phyloP scores from a whole-genome alignment of 2,113 vertebrate genomes.

The Pituophis catenifer region DNA sequence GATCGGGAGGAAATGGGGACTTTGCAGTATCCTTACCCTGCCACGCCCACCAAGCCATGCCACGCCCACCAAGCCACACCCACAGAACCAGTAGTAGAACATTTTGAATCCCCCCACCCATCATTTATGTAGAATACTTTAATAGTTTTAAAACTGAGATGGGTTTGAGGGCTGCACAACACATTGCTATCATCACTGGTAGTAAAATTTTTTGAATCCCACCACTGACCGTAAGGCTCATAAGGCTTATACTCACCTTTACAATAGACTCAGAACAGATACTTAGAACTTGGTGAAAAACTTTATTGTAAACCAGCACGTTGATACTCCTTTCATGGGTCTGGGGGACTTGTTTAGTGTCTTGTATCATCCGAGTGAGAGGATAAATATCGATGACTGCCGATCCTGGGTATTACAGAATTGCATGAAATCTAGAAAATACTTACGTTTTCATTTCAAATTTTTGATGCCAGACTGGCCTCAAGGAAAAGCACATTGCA shows the following conservation, averaged over 20 bases:
- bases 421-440: not conserved
- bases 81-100: no score
- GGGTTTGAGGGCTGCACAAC: not conserved
- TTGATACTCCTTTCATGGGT: conserved; percentile 69
- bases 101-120: not conserved
- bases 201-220: no score
- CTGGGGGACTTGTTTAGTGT: conserved; percentile 63
- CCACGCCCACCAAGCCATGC: no score
- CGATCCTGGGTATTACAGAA: conserved; percentile 59
- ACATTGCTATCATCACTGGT: not conserved
- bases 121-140: not conserved
- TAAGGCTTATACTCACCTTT: conserved; percentile 60
- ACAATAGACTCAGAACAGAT: conserved; percentile 72
- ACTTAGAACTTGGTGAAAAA: conserved; percentile 68
- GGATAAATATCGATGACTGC: conserved; percentile 68
- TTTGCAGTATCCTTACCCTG: no score
- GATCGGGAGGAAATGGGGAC: no score
- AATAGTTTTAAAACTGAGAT: not conserved
- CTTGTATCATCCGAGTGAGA: conserved; percentile 63
- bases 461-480: not conserved
- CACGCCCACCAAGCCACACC: no score
- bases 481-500: not conserved
- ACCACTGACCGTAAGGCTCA: not conserved
- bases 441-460: not conserved
- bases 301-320: conserved; percentile 67